Evolutionary conservation across 35 echinoderm and acorn worm species (phyloP).

Genomic region (Patiria miniata): DNA sequence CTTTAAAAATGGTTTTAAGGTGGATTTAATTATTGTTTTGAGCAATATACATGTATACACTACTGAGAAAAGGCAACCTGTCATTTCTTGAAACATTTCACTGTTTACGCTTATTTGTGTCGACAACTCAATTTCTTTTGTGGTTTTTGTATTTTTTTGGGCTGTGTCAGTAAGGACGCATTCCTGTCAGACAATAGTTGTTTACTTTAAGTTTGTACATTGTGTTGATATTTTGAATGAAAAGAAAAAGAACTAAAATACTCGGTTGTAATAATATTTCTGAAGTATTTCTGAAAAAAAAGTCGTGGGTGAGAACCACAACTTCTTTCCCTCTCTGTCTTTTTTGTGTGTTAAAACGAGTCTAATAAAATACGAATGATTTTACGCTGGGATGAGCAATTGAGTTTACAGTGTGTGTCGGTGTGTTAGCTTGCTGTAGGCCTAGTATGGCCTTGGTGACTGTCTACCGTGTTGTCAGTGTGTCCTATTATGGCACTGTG

Average conservation of each 20-base stretch:
- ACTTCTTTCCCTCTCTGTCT: background rate
- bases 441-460: background rate
- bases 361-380: slow-evolving; percentile 27
- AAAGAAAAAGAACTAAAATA: background rate
- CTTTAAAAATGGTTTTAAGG: background rate
- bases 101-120: too few species aligned
- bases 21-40: too few species aligned
- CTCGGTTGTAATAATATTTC: slow-evolving; percentile 19
- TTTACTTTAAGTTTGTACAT: slow-evolving; percentile 12
- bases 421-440: background rate
- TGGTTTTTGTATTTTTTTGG: too few species aligned
- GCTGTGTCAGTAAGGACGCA: too few species aligned
- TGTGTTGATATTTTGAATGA: slow-evolving; percentile 5
- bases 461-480: too few species aligned
- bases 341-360: background rate
- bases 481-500: too few species aligned
- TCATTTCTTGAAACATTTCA: too few species aligned
- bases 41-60: too few species aligned
- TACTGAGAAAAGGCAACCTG: too few species aligned
- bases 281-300: slow-evolving; percentile 4
- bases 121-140: too few species aligned
- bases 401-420: slow-evolving; percentile 17
- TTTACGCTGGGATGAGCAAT: slow-evolving; percentile 23
- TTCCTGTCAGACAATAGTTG: too few species aligned
- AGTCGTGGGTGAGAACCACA: background rate